Conservation (phyloP, 2,888 invertebrate species). For the Sesia bembeciformis region DNA sequence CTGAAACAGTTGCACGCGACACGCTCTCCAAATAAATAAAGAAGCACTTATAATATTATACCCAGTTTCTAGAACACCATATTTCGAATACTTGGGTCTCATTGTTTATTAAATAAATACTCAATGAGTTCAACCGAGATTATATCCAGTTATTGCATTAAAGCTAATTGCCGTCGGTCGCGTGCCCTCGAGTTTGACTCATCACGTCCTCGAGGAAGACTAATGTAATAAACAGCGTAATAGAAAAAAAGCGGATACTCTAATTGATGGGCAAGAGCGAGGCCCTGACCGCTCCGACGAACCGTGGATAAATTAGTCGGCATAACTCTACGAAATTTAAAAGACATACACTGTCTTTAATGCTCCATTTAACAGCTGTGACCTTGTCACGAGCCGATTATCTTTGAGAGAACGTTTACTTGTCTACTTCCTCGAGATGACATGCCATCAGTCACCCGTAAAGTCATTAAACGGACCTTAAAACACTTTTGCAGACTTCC, state of each 20-base stretch:
- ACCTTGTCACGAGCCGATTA: conserved; percentile 12
- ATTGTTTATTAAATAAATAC: not conserved
- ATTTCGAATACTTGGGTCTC: too few species aligned
- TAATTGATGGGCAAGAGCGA: conserved; percentile 58
- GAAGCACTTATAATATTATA: not conserved
- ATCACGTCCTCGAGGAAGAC: conserved; percentile 42
- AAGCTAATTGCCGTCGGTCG: conserved; percentile 35
- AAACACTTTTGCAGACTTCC: conserved; percentile 44
- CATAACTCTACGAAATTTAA: conserved; percentile 20
- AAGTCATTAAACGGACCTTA: conserved; percentile 31
- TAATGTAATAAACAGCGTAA: conserved; percentile 58
- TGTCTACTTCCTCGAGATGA: conserved; percentile 28
- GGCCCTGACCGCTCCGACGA: conserved; percentile 46
- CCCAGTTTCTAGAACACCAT: too few species aligned
- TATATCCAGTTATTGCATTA: conserved; percentile 23
- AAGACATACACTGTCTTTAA: conserved; percentile 1
- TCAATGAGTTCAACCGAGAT: conserved; percentile 12
- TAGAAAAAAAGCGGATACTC: conserved; percentile 66
- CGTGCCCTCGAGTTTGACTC: conserved; percentile 51
- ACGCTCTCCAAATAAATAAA: conserved; percentile 20
- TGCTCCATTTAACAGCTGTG: conserved; percentile 6
- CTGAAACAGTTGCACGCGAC: conserved; percentile 63
- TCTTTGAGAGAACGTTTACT: conserved; percentile 12
- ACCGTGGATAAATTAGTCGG: conserved; percentile 36
- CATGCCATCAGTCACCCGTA: conserved; percentile 34